phyloP scores from a whole-genome alignment of 2,113 vertebrate genomes.

The Emberiza fucata region DNA sequence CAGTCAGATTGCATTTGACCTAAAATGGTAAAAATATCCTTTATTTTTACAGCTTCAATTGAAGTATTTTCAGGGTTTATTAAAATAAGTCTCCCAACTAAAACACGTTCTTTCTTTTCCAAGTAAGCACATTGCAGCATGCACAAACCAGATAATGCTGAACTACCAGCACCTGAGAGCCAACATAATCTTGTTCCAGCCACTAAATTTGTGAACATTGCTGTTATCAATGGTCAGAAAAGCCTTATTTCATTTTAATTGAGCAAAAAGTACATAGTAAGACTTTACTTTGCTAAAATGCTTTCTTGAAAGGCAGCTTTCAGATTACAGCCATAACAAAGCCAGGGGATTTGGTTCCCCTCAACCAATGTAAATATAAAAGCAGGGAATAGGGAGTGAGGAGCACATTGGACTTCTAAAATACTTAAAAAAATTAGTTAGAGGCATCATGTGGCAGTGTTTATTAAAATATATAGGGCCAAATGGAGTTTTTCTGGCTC shows the following conservation, averaged over 20 bases:
- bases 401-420: background rate
- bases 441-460: background rate
- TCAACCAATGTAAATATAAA: background rate
- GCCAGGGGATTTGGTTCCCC: background rate
- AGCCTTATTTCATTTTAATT: background rate
- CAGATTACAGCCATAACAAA: background rate
- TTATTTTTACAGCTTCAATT: background rate
- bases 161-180: background rate
- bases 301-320: background rate
- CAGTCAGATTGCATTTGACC: constrained; percentile 19
- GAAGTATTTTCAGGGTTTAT: background rate
- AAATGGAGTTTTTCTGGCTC: background rate
- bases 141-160: background rate
- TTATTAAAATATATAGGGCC: background rate
- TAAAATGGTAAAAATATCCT: background rate
- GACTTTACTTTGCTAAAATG: background rate
- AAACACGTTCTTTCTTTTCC: constrained; percentile 1
- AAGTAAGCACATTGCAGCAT: background rate
- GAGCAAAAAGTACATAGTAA: background rate
- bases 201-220: background rate
- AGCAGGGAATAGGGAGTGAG: background rate
- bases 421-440: background rate
- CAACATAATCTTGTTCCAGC: background rate
- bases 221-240: background rate
- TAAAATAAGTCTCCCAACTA: constrained; percentile 24